Evolutionary conservation across 2,113 vertebrate genomes (phyloP).

Genomic region (Onychostoma macrolepis): DNA sequence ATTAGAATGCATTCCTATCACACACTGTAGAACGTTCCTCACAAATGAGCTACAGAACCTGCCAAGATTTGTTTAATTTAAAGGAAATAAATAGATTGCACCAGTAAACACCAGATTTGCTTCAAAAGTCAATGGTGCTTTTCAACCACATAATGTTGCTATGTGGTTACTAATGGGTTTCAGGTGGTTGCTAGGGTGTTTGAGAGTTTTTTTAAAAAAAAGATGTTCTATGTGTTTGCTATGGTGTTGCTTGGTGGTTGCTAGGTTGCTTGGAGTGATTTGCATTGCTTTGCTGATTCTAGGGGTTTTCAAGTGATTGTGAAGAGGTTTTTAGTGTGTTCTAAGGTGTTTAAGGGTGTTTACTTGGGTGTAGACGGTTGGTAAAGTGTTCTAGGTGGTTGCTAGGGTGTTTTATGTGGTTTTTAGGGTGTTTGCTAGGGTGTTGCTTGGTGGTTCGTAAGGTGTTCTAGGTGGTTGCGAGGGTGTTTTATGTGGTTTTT

Average conservation of each 20-base stretch:
- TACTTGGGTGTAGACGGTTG: too few species aligned
- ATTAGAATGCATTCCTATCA: slow-evolving; percentile 16
- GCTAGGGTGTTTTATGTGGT: background rate
- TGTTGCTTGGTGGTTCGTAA: background rate
- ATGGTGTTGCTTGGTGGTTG: background rate
- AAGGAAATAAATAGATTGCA: background rate
- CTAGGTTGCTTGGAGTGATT: background rate
- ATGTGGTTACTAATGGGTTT: background rate
- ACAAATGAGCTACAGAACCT: background rate
- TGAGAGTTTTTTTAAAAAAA: too few species aligned
- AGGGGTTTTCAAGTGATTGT: background rate
- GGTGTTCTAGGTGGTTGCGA: background rate
- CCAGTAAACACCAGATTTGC: background rate
- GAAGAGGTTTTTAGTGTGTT: background rate
- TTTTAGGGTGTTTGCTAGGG: background rate
- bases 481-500: background rate
- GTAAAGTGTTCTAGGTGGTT: background rate
- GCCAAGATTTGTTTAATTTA: background rate
- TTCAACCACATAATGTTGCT: background rate
- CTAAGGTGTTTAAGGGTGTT: too few species aligned
- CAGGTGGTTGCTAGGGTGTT: background rate
- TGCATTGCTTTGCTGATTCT: background rate
- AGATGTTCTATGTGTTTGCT: too few species aligned
- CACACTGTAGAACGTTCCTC: background rate
- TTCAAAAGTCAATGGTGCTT: background rate